Evolutionary conservation across 2,113 vertebrate species (phyloP).

Genomic region (Erythrolamprus reginae): DNA sequence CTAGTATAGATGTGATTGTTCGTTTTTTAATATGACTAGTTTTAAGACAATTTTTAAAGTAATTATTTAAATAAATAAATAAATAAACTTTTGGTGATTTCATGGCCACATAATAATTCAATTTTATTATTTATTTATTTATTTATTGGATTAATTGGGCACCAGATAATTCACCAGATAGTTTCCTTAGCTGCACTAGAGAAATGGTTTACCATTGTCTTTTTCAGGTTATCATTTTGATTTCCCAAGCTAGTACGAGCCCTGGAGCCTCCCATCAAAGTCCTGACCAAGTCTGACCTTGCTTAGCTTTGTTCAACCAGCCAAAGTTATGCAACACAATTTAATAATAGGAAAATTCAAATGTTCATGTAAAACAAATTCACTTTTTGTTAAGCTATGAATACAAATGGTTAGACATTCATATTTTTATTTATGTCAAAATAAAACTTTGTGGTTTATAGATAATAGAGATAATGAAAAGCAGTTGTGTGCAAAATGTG

Average conservation of each 20-base stretch:
- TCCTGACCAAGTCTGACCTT: background rate
- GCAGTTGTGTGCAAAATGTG: background rate
- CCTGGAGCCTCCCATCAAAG: background rate
- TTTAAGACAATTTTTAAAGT: no score
- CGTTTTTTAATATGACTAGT: no score
- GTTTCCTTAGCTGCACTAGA: background rate
- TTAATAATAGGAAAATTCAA: background rate
- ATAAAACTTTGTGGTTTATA: background rate
- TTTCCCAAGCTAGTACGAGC: background rate
- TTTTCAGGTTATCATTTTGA: background rate
- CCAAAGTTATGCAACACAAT: background rate
- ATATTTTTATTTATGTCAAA: background rate
- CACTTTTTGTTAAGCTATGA: background rate
- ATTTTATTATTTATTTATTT: no score
- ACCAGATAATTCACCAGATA: background rate
- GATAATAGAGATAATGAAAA: background rate
- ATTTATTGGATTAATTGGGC: no score
- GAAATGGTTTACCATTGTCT: background rate
- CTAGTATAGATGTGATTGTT: no score
- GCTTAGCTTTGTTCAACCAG: background rate
- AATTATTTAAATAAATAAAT: no score
- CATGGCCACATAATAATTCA: background rate
- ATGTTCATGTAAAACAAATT: background rate
- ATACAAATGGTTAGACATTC: background rate
- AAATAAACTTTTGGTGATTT: background rate